Percentiles rank a stretch among this genome's conserved stretches.
These are phyloP conservation scores for Ceyx melanurus DNA, from an alignment of 2,113 vertebrate species.

Conservation along the genomic window DNA sequence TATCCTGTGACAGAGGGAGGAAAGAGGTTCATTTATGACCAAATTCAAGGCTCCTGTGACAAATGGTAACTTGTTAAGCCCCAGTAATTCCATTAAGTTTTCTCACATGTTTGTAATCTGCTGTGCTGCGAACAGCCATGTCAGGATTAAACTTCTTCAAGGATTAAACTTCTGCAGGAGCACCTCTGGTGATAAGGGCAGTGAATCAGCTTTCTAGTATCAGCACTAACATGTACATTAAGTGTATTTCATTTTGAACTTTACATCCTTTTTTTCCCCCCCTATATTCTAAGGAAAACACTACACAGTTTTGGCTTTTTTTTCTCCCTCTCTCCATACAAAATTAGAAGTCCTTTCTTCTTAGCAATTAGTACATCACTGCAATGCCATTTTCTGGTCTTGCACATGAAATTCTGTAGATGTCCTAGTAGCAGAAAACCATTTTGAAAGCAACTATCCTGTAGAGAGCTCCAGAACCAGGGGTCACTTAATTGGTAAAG, in stretches of 20 bases:
- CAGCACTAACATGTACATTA: background rate
- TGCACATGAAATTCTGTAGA: background rate
- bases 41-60: background rate
- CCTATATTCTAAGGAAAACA: background rate
- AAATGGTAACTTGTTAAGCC: background rate
- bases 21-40: background rate
- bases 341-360: background rate
- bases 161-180: background rate
- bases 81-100: background rate
- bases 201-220: background rate
- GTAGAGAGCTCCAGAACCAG: background rate
- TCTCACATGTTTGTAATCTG: background rate
- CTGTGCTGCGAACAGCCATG: background rate
- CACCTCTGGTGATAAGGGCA: background rate
- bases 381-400: background rate
- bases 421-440: background rate
- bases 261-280: background rate
- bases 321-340: background rate
- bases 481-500: background rate
- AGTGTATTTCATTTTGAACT: background rate
- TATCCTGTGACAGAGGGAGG: accelerated
- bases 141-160: background rate
- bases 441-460: background rate
- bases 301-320: background rate
- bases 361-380: background rate